Percentiles rank a stretch among this genome's conserved stretches.
Evolutionary conservation across 1,140 invertebrate species (phyloP).

Genomic region (Heliothis virescens): DNA sequence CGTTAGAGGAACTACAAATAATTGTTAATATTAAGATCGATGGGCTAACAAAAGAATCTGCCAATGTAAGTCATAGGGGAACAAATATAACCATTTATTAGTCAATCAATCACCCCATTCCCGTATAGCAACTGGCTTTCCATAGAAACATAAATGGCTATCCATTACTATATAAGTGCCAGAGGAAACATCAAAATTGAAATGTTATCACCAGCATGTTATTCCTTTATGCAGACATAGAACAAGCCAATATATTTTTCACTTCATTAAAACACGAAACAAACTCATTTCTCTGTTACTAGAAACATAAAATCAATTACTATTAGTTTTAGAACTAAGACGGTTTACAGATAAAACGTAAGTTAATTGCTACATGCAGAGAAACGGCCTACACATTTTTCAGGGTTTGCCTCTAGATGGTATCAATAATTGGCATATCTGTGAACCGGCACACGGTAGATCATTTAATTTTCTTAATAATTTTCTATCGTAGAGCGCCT

Average conservation of each 20-base stretch:
- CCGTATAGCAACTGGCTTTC: neutral
- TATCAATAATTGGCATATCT: slow-evolving; percentile 85
- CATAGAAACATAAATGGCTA: neutral
- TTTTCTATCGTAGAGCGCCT: slow-evolving; percentile 81
- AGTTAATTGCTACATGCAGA: slow-evolving; percentile 72
- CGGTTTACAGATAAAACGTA: slow-evolving; percentile 70
- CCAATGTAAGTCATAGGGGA: slow-evolving; percentile 37
- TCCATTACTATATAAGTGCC: neutral
- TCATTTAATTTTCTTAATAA: slow-evolving; percentile 86
- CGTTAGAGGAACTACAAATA: neutral
- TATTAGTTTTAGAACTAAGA: slow-evolving; percentile 69
- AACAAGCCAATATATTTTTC: slow-evolving; percentile 38
- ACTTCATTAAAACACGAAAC: slow-evolving; percentile 47
- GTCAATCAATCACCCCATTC: slow-evolving; percentile 26
- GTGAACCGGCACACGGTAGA: slow-evolving; percentile 78
- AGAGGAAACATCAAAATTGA: slow-evolving; percentile 23
- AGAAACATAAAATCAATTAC: slow-evolving; percentile 74
- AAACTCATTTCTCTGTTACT: slow-evolving; percentile 53
- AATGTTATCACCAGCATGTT: slow-evolving; percentile 14
- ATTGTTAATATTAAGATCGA: slow-evolving; percentile 39
- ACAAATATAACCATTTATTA: neutral
- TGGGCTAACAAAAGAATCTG: slow-evolving; percentile 13
- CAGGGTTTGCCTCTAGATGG: slow-evolving; percentile 64
- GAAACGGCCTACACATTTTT: slow-evolving; percentile 78
- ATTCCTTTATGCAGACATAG: neutral